Evolutionary conservation across 2,797 vertebrate species (phyloP), one percentile per base, ranked within the genome.

Genomic region (Melopsittacus undulatus): DNA sequence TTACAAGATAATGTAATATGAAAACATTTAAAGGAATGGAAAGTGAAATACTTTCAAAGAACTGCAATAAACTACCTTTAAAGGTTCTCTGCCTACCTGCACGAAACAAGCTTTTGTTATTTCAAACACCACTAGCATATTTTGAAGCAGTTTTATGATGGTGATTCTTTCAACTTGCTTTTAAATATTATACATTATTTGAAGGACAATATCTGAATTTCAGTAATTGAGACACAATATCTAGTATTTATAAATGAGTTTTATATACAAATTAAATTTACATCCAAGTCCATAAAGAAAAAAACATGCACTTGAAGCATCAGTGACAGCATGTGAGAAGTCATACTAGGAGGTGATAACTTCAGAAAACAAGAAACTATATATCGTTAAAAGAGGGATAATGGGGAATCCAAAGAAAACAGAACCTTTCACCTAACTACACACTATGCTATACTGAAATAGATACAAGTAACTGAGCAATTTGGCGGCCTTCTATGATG

Each of bases 1-100:
- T 95, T 94, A 77, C 26, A 85, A 87, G 61, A 67, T 40, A 94
- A 80, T 32, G 32, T 9, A 85, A 57, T 45, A 91, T 81, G 61
- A 59, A 96, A 97, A 80, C 34, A 32, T 86, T 89, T 96, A 57
- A 77, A 89, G 61, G 43, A 86, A 61, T 19, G 73, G 83, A 95
- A 67, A 87, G 16, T 59, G 4, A 80, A 87, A 61, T 64, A 36
- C 12, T 82, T 83, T 36, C 29, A 77, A 95, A 83, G 45, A 89
- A 56, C 42, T 83, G 21, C 19, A 88, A 49, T 48, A 84, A 48
- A 64, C 5, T 36, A 45, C 19, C 17, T 89, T 79, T 83, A 56
- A 87, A 86, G 40, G 36, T 46, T 17, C 83, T 75, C 51, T 81
- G 32, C 32, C 22, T 69, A 79, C 29, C 42, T 66, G 5, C n/a